phyloP scores from a whole-genome alignment of 2,113 vertebrate genomes.

The Sebastes schlegelii region DNA sequence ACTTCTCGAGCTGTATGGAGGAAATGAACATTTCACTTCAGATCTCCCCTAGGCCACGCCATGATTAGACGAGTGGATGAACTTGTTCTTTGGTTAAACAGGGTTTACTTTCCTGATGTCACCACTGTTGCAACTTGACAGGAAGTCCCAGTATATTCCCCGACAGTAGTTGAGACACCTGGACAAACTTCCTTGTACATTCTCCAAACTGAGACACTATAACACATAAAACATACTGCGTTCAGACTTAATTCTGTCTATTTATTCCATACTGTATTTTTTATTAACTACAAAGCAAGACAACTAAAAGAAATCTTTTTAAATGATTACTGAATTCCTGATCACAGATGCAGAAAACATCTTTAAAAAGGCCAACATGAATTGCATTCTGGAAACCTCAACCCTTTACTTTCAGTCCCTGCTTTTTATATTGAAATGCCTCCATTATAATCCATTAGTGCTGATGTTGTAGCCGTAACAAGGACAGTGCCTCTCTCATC shows the following conservation, averaged over 20 bases:
- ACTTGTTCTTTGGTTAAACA: slow-evolving; percentile 36
- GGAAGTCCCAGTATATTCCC: not conserved
- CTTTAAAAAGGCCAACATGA: not conserved
- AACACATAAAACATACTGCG: not conserved
- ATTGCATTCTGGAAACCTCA: slow-evolving; percentile 13
- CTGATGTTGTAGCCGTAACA: slow-evolving; percentile 10
- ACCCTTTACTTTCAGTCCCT: slow-evolving; percentile 19
- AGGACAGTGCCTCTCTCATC: slow-evolving; percentile 3
- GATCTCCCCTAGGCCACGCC: not conserved
- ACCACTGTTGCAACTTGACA: not conserved
- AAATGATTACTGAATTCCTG: not conserved
- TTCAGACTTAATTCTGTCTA: not conserved
- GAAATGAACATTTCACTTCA: not conserved
- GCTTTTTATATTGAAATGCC: slow-evolving; percentile 38
- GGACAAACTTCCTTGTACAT: slow-evolving; percentile 22
- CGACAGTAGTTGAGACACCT: not conserved
- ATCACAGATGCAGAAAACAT: not conserved
- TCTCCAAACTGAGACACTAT: not conserved
- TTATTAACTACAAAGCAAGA: not conserved
- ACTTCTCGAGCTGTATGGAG: not conserved
- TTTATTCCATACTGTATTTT: not conserved
- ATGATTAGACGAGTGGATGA: slow-evolving; percentile 17
- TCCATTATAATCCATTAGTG: slow-evolving; percentile 58
- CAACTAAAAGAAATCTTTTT: not conserved
- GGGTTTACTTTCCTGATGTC: slow-evolving; percentile 24